phyloP scores from a whole-genome alignment of 2,113 vertebrate species.

The Romanogobio albipinnatus region DNA sequence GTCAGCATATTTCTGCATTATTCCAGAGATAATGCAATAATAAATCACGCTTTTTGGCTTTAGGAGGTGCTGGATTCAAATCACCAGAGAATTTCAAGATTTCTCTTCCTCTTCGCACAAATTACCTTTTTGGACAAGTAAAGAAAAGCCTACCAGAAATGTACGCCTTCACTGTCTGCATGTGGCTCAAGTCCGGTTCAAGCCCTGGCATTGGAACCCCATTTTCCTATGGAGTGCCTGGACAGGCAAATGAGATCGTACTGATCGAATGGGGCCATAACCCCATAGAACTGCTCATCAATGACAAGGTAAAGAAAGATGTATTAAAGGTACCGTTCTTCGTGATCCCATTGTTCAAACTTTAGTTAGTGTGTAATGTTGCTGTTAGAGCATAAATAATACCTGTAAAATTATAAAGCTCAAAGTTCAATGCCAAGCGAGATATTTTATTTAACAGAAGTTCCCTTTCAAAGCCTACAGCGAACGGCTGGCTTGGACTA shows the following conservation, averaged over 20 bases:
- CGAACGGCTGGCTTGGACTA: no score
- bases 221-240: constrained; percentile 93
- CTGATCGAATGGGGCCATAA: constrained; percentile 98
- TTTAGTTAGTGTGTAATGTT: no score
- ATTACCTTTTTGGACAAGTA: constrained; percentile 93
- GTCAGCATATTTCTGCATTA: constrained; percentile 9
- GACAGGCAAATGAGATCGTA: constrained; percentile 97
- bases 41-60: constrained; percentile 40
- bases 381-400: no score
- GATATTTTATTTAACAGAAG: no score
- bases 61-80: constrained; percentile 86
- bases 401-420: no score
- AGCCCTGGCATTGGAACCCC: constrained; percentile 94
- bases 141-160: constrained; percentile 96
- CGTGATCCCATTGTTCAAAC: no score
- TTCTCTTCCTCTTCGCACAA: constrained; percentile 83
- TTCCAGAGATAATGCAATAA: constrained; percentile 34
- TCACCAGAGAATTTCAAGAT: constrained; percentile 94
- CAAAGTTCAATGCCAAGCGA: no score
- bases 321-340: no score
- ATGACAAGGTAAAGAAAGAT: constrained; percentile 85
- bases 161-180: constrained; percentile 94
- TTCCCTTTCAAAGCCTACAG: no score
- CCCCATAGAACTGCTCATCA: constrained; percentile 94
- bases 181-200: constrained; percentile 94